Base-by-base conservation (phyloP, 2,797 vertebrate species). In the Lophotriccus pileatus region DNA sequence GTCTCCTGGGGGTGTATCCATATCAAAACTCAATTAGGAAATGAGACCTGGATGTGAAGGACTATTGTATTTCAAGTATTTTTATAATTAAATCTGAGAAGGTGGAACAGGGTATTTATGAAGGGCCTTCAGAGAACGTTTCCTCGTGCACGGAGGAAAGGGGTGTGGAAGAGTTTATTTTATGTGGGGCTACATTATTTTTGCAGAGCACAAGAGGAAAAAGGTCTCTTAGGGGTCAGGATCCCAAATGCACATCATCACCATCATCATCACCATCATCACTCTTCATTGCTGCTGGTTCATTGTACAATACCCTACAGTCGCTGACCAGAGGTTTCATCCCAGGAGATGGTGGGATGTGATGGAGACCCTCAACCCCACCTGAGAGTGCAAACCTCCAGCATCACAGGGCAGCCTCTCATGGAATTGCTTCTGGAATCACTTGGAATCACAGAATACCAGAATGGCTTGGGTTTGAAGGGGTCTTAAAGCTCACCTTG, bases 21-120 rank as follows among this genome's bases (percentile, higher is more conserved):
- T 92, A 94, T 87, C 93, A 69, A 67, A 92, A 73, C 90, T 87
- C 95, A 80, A 82, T 95, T 89, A 89, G 93, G 62, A 82, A 91
- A 83, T 5, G 92, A 82, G 87, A 81, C 82, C 87, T 90, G 68
- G 69, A 52, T 70, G 92, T 5, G 41, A 59, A 89, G 73, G 52
- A 47, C 87, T 87, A 76, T 87, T 89, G 90, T 83, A 68, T 93
- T 92, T 87, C 85, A 83, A 67, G 87, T 80, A 60, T 80, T 85
- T 79, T 80, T 80, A 27, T 74, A 85, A 93, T 87, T 83, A 91
- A 89, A 89, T 74, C 68, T 52, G 85, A 64, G 79, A 64, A 93
- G 68, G 72, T 83, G 81, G 56, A 62, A 53, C 12, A 10, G 77
- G 59, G 36, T 72, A 2, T 87, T 82, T 66, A 25, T 69, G 87